Conservation (phyloP, 2,888 invertebrate species). For the Gari tellinella region DNA sequence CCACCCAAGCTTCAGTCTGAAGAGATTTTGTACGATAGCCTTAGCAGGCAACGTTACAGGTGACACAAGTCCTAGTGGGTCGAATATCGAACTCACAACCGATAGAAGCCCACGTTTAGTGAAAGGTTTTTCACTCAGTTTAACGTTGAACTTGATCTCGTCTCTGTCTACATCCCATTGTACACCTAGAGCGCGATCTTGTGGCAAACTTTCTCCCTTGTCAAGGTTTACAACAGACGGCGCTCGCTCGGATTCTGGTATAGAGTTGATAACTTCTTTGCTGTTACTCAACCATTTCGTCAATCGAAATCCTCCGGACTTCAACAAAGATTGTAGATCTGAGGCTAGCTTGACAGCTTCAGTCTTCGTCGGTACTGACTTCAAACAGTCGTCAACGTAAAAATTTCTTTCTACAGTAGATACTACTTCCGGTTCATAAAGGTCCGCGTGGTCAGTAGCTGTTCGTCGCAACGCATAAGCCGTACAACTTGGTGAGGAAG, state of each 20-base stretch:
- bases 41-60: constrained; percentile 49
- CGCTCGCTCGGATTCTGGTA: constrained; percentile 25
- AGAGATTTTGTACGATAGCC: constrained; percentile 47
- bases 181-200: constrained; percentile 42
- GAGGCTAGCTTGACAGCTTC: constrained; percentile 13
- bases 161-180: constrained; percentile 54
- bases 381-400: constrained; percentile 47
- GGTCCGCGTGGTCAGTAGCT: constrained; percentile 14
- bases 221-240: constrained; percentile 14
- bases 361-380: constrained; percentile 21
- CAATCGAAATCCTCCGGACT: constrained; percentile 16
- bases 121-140: constrained; percentile 11
- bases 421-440: constrained; percentile 20
- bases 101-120: constrained; percentile 52
- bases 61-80: constrained; percentile 60
- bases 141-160: constrained; percentile 37
- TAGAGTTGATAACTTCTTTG: constrained; percentile 21
- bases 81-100: constrained; percentile 57
- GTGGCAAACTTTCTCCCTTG: constrained; percentile 6
- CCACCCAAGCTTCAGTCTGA: constrained; percentile 45
- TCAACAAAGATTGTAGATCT: constrained; percentile 28
- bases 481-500: constrained; percentile 31
- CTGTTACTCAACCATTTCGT: constrained; percentile 41
- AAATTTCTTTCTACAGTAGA: constrained; percentile 35
- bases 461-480: constrained; percentile 23